Evolutionary conservation across 2,888 invertebrate species (phyloP), one percentile per base, ranked within the genome.

Genomic region (Pristionchus arcanus): DNA sequence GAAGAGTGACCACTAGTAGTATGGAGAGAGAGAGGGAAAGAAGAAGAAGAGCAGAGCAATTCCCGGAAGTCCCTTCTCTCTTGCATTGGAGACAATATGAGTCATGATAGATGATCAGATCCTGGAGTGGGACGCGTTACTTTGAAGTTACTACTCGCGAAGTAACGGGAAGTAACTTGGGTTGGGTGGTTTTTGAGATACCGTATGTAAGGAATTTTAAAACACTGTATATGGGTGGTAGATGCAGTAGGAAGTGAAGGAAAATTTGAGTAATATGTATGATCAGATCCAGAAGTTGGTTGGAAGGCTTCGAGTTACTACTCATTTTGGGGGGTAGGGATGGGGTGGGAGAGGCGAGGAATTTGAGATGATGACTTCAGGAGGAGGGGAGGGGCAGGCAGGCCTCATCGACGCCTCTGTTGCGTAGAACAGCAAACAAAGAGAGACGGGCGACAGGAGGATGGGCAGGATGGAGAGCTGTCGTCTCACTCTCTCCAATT

Each of bases 1-100:
- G 86, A 86, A 31, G 84, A 86, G 68, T 42, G 68, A 68, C 49
- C 66, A 55, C 42, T 87, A 68, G 68, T 66, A 87, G 87, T 87
- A 68, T 16, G 84, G 85, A 63, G 63, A 84, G 49, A 49, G 42
- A 9, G 42, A 49, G 42, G 42, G 42, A 49, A 49, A 55, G 83
- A 84, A 83, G 81, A 59, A 55, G 49, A 49, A 83, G 53, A 11
- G 21, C 59, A 59, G 31, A 31, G 85, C 59, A 37, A 85, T 37
- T 59, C 85, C 85, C 63, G 85, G 34, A 34, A 85, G 53, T 53
- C 28, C 16, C 49, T 31, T 16, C 37, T 13, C 42, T 42, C 42
- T 49, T 49, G 42, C 31, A 31, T 28, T 85, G 55, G 85, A 59
- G 34, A 34, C 55, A 37, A 9, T 28, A 84, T 37, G 85, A 59